These are phyloP conservation scores for Cordilura impudica DNA, from an alignment of 2,888 invertebrate species.

Conservation along the genomic window DNA sequence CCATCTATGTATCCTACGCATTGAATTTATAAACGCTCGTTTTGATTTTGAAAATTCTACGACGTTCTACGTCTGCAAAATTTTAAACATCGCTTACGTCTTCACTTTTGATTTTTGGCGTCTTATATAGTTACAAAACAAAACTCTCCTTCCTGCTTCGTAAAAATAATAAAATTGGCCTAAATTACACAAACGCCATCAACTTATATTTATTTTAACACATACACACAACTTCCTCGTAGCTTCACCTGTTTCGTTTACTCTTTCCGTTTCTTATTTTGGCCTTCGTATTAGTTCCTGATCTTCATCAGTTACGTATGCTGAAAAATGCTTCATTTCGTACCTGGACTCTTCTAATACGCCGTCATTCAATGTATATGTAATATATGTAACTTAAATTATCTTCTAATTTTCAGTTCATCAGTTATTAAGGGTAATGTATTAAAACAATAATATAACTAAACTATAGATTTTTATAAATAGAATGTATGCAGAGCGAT, in stretches of 20 bases:
- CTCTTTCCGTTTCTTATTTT: slow-evolving; percentile 22
- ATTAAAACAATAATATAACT: too few species aligned
- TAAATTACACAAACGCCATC: slow-evolving; percentile 40
- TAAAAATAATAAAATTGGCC: slow-evolving; percentile 39
- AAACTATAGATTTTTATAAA: too few species aligned
- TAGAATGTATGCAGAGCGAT: too few species aligned
- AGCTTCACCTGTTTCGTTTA: slow-evolving; percentile 53
- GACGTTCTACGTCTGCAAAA: slow-evolving; percentile 39
- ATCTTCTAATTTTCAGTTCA: too few species aligned
- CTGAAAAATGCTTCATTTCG: neutral
- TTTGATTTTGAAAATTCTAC: slow-evolving; percentile 23
- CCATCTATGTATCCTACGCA: slow-evolving; percentile 28
- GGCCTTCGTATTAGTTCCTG: slow-evolving; percentile 7
- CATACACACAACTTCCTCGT: slow-evolving; percentile 60
- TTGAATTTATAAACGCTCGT: slow-evolving; percentile 39
- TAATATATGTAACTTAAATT: too few species aligned
- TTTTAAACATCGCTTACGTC: slow-evolving; percentile 41
- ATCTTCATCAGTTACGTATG: neutral
- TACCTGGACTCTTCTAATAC: neutral
- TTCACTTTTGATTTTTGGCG: slow-evolving; percentile 38
- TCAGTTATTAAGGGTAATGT: too few species aligned
- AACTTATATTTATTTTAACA: slow-evolving; percentile 56
- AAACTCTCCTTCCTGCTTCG: slow-evolving; percentile 50
- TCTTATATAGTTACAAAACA: slow-evolving; percentile 20
- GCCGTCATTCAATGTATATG: neutral